phyloP scores from a whole-genome alignment of 2,113 vertebrate species.

The Rhinoptilus africanus region DNA sequence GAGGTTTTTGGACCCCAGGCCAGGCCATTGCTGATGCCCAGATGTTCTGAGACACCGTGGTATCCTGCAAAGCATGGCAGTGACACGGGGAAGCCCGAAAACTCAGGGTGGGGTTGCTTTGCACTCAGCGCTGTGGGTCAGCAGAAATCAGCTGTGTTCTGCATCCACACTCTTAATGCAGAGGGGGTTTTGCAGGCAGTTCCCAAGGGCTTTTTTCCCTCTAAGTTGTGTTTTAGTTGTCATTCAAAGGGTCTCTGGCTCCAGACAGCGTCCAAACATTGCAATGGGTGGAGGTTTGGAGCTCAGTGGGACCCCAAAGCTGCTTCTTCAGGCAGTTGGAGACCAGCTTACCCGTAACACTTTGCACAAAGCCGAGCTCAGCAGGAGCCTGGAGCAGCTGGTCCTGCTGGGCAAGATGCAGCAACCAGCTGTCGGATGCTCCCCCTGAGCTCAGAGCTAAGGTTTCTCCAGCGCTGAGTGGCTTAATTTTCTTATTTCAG shows the following conservation, averaged over 20 bases:
- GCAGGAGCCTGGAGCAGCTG: background rate
- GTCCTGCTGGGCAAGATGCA: background rate
- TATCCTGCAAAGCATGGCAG: background rate
- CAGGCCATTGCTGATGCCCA: background rate
- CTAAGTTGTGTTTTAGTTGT: background rate
- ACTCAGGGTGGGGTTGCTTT: background rate
- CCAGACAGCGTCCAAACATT: background rate
- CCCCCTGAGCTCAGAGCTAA: background rate
- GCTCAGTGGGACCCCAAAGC: background rate
- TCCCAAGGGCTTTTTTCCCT: background rate
- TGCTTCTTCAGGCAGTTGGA: background rate
- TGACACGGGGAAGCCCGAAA: accelerated
- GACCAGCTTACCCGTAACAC: background rate
- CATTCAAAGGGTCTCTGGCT: background rate
- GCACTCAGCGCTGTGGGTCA: background rate
- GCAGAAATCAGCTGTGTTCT: background rate
- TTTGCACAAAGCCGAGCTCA: background rate
- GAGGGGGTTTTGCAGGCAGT: background rate
- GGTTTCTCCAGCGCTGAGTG: background rate
- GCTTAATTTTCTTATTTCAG: background rate
- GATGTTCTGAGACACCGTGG: background rate
- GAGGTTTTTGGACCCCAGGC: background rate
- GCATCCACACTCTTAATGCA: background rate
- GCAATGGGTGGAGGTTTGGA: background rate
- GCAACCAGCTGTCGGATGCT: background rate